Percentiles rank a stretch among this genome's conserved stretches.
phyloP scores from a whole-genome alignment of 1,140 invertebrate genomes.

The Centruroides sculpturatus region DNA sequence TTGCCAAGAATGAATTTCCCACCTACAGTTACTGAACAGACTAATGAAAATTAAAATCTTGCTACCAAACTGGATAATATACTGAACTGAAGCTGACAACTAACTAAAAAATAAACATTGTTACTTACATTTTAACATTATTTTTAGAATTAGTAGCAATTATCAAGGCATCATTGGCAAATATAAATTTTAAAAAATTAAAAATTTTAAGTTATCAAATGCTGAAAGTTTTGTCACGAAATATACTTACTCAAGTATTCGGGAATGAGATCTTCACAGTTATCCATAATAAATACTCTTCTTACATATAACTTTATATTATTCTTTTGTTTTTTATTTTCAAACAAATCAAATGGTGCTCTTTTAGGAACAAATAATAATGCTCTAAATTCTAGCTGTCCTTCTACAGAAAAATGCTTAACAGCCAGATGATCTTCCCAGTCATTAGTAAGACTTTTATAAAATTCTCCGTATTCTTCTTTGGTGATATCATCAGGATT shows the following conservation, averaged over 20 bases:
- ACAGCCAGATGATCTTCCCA: slow-evolving; percentile 98
- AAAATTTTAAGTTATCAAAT: no score
- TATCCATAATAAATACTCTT: slow-evolving; percentile 97
- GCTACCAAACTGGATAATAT: no score
- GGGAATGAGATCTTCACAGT: slow-evolving; percentile 95
- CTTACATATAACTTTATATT: slow-evolving; percentile 96
- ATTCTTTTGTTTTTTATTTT: slow-evolving; percentile 96
- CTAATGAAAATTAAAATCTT: no score
- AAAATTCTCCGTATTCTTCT: slow-evolving; percentile 97
- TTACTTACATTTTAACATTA: no score
- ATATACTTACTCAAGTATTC: slow-evolving; percentile 65
- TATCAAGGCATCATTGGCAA: no score
- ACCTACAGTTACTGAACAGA: no score
- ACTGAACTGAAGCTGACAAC: no score
- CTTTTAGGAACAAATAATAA: slow-evolving; percentile 85
- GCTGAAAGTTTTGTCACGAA: slow-evolving; percentile 22
- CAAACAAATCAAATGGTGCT: slow-evolving; percentile 93
- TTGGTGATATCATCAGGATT: slow-evolving; percentile 94
- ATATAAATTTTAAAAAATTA: no score
- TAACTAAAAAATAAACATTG: no score
- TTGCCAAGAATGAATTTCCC: no score
- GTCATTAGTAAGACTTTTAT: slow-evolving; percentile 95
- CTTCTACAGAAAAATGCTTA: slow-evolving; percentile 96
- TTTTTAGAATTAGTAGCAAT: no score
- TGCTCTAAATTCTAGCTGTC: slow-evolving; percentile 91